Percentiles rank a stretch among this genome's conserved stretches.
Evolutionary conservation across 2,113 vertebrate genomes (phyloP).

Genomic region (Colius striatus): DNA sequence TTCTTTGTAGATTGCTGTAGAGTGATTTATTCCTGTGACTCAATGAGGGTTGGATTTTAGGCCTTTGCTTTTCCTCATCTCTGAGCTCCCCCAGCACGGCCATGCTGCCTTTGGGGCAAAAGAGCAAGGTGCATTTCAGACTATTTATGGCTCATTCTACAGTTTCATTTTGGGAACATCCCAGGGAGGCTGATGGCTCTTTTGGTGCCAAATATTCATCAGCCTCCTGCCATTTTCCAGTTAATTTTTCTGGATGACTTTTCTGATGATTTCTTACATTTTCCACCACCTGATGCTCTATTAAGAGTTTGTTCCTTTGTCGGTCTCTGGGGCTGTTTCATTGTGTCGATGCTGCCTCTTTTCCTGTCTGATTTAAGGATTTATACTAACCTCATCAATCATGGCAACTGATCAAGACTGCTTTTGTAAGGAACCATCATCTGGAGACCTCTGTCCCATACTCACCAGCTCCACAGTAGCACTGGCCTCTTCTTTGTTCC

Average conservation of each 20-base stretch:
- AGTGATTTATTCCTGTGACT: slow-evolving; percentile 4
- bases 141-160: slow-evolving; percentile 11
- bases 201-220: slow-evolving; percentile 16
- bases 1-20: background rate
- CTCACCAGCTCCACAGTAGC: background rate
- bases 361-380: background rate
- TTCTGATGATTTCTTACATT: background rate
- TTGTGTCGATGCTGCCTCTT: fast-evolving
- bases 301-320: slow-evolving; percentile 36
- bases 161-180: slow-evolving; percentile 39
- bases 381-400: background rate
- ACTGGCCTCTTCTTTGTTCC: background rate
- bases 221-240: slow-evolving; percentile 45
- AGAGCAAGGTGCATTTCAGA: slow-evolving; percentile 1
- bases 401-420: background rate
- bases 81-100: background rate
- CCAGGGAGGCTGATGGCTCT: background rate
- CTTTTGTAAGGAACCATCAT: background rate
- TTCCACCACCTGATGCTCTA: slow-evolving; percentile 25
- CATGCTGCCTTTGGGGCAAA: background rate
- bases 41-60: background rate
- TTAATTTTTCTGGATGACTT: slow-evolving; percentile 31
- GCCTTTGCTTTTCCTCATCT: background rate
- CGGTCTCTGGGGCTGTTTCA: background rate
- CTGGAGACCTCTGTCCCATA: background rate